phyloP scores from a whole-genome alignment of 1,140 invertebrate species.

The Heliconius nattereri region DNA sequence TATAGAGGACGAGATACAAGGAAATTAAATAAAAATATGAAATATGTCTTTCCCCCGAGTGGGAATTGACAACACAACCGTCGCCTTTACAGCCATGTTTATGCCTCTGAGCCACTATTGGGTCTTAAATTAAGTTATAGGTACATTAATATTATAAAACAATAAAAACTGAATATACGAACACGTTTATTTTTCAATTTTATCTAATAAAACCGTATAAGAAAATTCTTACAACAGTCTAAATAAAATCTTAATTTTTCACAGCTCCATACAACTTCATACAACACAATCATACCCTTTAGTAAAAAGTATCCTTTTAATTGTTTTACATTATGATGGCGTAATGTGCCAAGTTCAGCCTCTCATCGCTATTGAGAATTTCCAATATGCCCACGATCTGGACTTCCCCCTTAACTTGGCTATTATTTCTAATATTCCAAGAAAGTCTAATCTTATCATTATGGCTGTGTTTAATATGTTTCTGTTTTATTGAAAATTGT shows the following conservation, averaged over 20 bases:
- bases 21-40: too few relatives aligned
- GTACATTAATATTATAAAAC: too few relatives aligned
- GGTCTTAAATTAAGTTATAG: too few relatives aligned
- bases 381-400: constrained; percentile 54
- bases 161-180: too few relatives aligned
- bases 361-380: constrained; percentile 64
- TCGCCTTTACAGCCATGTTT: too few relatives aligned
- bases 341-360: constrained; percentile 69
- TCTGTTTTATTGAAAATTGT: not conserved
- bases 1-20: too few relatives aligned
- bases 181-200: too few relatives aligned
- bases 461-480: constrained; percentile 8
- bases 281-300: constrained; percentile 62
- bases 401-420: constrained; percentile 20
- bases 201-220: too few relatives aligned
- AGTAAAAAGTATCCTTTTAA: constrained; percentile 78
- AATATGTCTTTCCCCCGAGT: too few relatives aligned
- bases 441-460: constrained; percentile 16
- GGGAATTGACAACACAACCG: too few relatives aligned
- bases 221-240: too few relatives aligned
- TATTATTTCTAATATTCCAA: not conserved
- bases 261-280: constrained; percentile 54
- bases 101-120: too few relatives aligned
- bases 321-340: constrained; percentile 73
- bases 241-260: not conserved